Evolutionary conservation across 2,113 vertebrate species (phyloP).

Genomic region (Myrmecobius fasciatus): DNA sequence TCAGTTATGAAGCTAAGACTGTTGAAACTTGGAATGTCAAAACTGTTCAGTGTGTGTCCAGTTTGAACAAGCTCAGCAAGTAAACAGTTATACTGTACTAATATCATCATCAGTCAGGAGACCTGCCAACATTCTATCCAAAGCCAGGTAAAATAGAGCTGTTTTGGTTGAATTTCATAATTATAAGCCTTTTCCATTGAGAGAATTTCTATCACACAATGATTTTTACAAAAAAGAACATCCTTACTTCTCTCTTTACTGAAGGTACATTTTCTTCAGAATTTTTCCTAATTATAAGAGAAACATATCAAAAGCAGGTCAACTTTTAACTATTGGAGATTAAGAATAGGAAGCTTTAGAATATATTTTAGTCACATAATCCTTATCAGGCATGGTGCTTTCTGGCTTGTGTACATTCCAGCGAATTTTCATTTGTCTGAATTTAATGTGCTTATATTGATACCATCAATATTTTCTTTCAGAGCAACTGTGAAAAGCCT

Average conservation of each 20-base stretch:
- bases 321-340: not conserved
- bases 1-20: not conserved
- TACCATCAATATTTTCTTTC: not conserved
- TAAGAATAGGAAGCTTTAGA: not conserved
- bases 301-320: not conserved
- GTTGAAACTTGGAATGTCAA: not conserved
- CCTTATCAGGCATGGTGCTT: not conserved
- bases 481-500: not conserved
- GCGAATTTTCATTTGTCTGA: constrained; percentile 29
- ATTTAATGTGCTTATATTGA: constrained; percentile 13
- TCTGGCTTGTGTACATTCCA: not conserved
- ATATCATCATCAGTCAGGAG: not conserved
- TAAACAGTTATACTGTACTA: not conserved
- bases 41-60: not conserved
- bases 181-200: not conserved
- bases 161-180: not conserved
- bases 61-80: not conserved
- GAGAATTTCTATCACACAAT: not conserved
- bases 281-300: not conserved
- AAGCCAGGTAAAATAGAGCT: not conserved
- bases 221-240: not conserved
- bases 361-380: not conserved
- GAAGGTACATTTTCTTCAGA: not conserved
- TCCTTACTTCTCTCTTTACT: not conserved
- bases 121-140: not conserved